Conservation (phyloP, 2,888 invertebrate genomes). For the Caenorhabditis angaria region DNA sequence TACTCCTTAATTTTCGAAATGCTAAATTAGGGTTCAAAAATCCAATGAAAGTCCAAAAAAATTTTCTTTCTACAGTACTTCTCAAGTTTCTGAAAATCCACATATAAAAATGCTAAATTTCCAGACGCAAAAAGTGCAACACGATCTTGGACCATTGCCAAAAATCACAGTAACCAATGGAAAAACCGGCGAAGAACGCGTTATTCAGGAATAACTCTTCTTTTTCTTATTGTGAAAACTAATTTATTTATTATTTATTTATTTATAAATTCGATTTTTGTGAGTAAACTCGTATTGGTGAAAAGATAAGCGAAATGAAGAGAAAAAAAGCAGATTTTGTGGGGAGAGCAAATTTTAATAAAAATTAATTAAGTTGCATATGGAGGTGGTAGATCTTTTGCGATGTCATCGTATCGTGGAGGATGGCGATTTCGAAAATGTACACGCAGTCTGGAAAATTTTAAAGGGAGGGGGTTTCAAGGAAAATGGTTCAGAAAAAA, state of each 20-base stretch:
- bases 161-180: slow-evolving; percentile 45
- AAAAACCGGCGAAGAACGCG: slow-evolving; percentile 42
- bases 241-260: slow-evolving; percentile 3
- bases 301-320: slow-evolving; percentile 31
- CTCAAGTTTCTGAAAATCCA: no score
- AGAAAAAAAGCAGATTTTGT: slow-evolving; percentile 2
- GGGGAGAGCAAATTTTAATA: background rate
- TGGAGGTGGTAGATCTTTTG: slow-evolving; percentile 46
- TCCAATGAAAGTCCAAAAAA: no score
- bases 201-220: slow-evolving; percentile 41
- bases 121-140: slow-evolving; percentile 1
- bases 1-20: no score
- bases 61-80: no score
- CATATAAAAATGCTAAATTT: background rate
- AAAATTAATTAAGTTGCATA: slow-evolving; percentile 20
- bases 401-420: slow-evolving; percentile 43
- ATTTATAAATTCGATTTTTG: slow-evolving; percentile 7
- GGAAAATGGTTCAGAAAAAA: background rate
- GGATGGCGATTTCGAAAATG: slow-evolving; percentile 32
- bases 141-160: slow-evolving; percentile 40
- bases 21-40: no score
- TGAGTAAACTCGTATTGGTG: slow-evolving; percentile 28
- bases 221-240: background rate
- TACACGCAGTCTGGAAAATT: slow-evolving; percentile 21
- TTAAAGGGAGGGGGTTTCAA: background rate